Percentiles rank a stretch among this genome's conserved stretches.
Evolutionary conservation across 2,113 vertebrate genomes (phyloP).

Genomic region (Sturnira hondurensis): DNA sequence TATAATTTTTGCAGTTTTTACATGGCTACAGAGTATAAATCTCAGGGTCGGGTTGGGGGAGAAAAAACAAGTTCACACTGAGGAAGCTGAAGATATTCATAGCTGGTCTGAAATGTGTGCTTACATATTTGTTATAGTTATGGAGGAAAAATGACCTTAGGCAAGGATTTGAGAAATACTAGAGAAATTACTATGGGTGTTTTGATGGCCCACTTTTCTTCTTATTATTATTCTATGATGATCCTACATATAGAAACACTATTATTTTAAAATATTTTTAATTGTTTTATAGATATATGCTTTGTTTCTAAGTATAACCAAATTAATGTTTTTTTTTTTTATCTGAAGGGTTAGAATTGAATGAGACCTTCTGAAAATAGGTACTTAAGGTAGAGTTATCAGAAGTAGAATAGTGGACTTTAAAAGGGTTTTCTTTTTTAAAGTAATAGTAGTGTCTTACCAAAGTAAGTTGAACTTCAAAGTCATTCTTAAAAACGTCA

Average conservation of each 20-base stretch:
- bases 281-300: not conserved
- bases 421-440: not conserved
- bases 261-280: not conserved
- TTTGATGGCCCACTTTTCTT: not conserved
- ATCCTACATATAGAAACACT: not conserved
- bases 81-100: not conserved
- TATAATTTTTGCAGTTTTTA: not conserved
- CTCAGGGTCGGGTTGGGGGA: fast-evolving
- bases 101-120: not conserved
- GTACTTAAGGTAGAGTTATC: not conserved
- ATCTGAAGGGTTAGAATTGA: not conserved
- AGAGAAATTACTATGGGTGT: not conserved
- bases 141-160: not conserved
- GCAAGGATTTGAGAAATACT: not conserved
- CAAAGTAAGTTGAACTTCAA: not conserved
- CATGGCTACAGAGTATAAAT: not conserved
- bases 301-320: not conserved
- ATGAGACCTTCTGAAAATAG: not conserved
- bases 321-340: not conserved
- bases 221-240: not conserved
- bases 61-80: no score
- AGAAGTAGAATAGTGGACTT: not conserved
- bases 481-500: not conserved
- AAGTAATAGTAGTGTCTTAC: not conserved
- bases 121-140: not conserved